These are phyloP conservation scores for Bambusicola thoracicus DNA, from an alignment of 2,113 vertebrate genomes.

Conservation along the genomic window DNA sequence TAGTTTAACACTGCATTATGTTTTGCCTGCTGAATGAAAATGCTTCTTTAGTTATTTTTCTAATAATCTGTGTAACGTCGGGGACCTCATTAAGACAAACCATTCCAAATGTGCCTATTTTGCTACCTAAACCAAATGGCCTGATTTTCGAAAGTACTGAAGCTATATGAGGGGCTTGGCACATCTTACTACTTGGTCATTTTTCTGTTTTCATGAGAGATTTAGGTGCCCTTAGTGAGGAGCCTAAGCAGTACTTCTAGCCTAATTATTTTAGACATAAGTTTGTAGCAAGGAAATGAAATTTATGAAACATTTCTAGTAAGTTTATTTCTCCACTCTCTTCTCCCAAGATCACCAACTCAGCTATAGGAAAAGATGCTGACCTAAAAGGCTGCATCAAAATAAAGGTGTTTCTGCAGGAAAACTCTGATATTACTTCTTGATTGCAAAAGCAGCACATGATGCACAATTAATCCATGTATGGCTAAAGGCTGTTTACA, in stretches of 20 bases:
- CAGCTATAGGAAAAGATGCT: background rate
- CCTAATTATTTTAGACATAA: background rate
- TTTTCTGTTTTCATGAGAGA: background rate
- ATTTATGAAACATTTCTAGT: background rate
- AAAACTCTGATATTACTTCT: background rate
- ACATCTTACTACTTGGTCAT: background rate
- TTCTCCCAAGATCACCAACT: background rate
- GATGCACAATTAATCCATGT: conserved; percentile 20
- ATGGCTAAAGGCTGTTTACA: conserved; percentile 6
- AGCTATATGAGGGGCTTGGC: background rate
- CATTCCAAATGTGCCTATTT: conserved; percentile 3
- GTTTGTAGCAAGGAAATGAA: background rate
- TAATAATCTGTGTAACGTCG: conserved; percentile 55
- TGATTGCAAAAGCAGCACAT: background rate
- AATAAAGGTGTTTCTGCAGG: background rate
- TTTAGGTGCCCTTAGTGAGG: background rate
- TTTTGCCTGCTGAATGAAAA: conserved; percentile 56
- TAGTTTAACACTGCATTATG: conserved; percentile 42
- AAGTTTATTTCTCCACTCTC: background rate
- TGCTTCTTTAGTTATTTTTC: conserved; percentile 58
- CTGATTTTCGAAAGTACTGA: conserved; percentile 32
- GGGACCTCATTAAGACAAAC: conserved; percentile 54
- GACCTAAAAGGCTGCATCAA: background rate
- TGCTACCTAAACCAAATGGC: background rate
- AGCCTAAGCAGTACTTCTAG: background rate